Percentiles rank a stretch among this genome's conserved stretches.
phyloP scores from a whole-genome alignment of 2,113 vertebrate genomes.

The Cyphomyrus discorhynchus region DNA sequence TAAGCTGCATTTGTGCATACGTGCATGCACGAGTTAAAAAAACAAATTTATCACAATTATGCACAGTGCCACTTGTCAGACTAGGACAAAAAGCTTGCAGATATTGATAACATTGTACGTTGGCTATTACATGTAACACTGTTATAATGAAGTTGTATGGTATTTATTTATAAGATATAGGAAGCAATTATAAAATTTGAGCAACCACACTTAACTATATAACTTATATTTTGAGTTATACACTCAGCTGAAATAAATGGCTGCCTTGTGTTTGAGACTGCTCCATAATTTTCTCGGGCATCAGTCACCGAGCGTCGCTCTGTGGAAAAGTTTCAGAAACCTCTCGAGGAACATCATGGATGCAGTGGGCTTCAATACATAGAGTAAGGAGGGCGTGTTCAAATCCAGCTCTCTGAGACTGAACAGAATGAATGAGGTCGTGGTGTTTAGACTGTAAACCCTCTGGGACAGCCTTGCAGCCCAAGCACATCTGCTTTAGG shows the following conservation, averaged over 20 bases:
- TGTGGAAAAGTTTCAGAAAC: neutral
- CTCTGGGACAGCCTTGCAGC: neutral
- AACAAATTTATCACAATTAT: neutral
- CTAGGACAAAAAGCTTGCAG: conserved; percentile 7
- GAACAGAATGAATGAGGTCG: neutral
- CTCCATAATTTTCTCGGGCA: neutral
- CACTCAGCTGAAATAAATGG: conserved; percentile 15
- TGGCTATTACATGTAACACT: neutral
- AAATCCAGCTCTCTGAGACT: neutral
- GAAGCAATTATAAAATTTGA: conserved; percentile 2
- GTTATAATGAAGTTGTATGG: conserved; percentile 1
- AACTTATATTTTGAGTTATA: neutral
- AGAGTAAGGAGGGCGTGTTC: neutral
- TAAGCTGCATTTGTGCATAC: conserved; percentile 1
- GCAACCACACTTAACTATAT: neutral
- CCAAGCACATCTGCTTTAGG: neutral
- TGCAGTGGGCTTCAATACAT: neutral
- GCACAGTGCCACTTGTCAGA: neutral
- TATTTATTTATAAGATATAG: neutral
- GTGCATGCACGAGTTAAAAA: neutral
- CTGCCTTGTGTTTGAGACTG: neutral
- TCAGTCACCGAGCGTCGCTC: neutral
- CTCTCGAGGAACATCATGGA: neutral
- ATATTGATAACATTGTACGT: neutral
- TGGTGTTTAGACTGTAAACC: neutral